These are phyloP conservation scores for Stichopus horrens DNA, from an alignment of 53 echinoderm and acorn worm genomes.

Conservation along the genomic window DNA sequence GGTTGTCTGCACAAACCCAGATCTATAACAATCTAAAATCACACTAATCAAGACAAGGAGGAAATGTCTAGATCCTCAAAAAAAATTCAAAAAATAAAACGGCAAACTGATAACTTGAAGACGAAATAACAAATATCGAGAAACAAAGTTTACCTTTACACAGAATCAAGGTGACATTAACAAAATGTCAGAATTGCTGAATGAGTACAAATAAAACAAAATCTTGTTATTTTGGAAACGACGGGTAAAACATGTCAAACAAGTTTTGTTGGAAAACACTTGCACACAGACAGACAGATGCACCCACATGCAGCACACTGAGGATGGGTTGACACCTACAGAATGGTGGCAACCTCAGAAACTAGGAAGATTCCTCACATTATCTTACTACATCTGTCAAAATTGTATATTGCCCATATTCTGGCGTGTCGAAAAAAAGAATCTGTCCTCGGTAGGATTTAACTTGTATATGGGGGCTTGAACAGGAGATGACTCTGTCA, in stretches of 20 bases:
- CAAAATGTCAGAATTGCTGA: background rate
- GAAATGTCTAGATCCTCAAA: background rate
- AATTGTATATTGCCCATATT: no score
- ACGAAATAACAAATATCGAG: background rate
- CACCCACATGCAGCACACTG: no score
- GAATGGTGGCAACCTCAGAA: no score
- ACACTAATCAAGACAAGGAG: background rate
- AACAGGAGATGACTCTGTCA: no score
- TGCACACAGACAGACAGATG: no score
- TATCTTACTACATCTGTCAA: no score
- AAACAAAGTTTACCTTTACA: conserved; percentile 21
- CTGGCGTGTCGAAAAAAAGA: no score
- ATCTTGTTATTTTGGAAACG: background rate
- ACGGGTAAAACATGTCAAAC: background rate
- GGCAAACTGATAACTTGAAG: background rate
- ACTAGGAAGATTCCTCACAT: no score
- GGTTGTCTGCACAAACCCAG: background rate
- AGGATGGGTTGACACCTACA: no score
- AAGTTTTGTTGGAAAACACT: no score
- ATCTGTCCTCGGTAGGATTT: no score
- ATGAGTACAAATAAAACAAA: background rate
- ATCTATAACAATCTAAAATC: background rate
- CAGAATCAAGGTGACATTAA: background rate
- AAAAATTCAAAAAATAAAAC: background rate
- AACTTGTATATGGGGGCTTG: no score